Evolutionary conservation across 2,113 vertebrate genomes (phyloP).

Genomic region (Psittacula cyanocephala): DNA sequence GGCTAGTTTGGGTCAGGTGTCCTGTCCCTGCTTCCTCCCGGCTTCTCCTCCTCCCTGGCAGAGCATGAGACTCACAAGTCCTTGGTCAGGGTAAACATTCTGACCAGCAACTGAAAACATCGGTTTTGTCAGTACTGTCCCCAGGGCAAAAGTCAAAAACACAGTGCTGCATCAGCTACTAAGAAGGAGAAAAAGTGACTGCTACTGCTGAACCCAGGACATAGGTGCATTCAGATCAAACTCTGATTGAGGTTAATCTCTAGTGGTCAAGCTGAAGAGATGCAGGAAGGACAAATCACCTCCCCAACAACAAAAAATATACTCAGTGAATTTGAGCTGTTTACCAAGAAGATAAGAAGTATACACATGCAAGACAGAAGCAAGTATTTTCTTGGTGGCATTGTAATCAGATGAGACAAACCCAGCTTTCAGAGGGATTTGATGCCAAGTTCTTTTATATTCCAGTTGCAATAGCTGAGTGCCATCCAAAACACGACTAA

Average conservation of each 20-base stretch:
- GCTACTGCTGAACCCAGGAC: too few relatives aligned
- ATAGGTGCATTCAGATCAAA: background rate
- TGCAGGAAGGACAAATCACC: background rate
- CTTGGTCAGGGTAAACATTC: too few relatives aligned
- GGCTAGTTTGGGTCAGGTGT: too few relatives aligned
- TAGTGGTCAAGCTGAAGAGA: background rate
- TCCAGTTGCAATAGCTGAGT: background rate
- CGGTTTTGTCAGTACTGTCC: too few relatives aligned
- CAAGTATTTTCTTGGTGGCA: background rate
- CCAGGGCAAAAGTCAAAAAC: too few relatives aligned
- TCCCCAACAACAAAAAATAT: background rate
- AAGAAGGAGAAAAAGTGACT: too few relatives aligned
- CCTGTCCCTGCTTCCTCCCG: too few relatives aligned
- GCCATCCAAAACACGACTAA: background rate
- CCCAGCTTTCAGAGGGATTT: background rate
- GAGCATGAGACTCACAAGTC: too few relatives aligned
- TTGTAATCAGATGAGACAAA: background rate
- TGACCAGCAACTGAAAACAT: too few relatives aligned
- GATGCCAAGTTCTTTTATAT: slow-evolving; percentile 5
- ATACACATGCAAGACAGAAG: background rate
- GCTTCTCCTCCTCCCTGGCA: too few relatives aligned
- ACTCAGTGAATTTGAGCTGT: background rate
- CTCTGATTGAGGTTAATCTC: background rate
- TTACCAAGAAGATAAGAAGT: background rate
- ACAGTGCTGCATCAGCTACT: too few relatives aligned